Percentiles rank a stretch among this genome's conserved stretches.
Evolutionary conservation across 2,888 invertebrate genomes (phyloP).

Genomic region (Chironomus riparius): DNA sequence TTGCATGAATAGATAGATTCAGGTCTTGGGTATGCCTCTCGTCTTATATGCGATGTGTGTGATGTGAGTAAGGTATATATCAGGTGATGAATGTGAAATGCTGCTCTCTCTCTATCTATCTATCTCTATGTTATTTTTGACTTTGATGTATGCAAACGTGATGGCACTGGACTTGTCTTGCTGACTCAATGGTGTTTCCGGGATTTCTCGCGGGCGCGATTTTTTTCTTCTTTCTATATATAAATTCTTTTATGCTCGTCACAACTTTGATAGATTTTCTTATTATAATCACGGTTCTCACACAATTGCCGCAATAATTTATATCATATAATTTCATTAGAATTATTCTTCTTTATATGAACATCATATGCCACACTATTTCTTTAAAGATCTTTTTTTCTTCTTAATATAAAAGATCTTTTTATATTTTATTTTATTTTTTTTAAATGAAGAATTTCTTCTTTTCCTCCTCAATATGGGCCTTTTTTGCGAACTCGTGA

Average conservation of each 20-base stretch:
- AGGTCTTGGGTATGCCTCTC: background rate
- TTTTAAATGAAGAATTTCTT: conserved; percentile 1
- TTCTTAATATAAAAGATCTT: background rate
- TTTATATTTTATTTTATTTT: conserved; percentile 2
- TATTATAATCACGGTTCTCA: background rate
- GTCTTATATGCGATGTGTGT: background rate
- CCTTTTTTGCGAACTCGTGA: conserved; percentile 20
- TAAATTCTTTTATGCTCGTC: background rate
- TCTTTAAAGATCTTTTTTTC: background rate
- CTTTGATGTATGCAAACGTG: conserved; percentile 1
- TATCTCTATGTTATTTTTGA: background rate
- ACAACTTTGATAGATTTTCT: background rate
- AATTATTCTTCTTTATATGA: background rate
- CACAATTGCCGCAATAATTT: background rate
- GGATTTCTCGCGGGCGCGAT: conserved; percentile 12
- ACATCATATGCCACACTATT: background rate
- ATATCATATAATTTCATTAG: background rate
- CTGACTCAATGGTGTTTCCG: conserved; percentile 24
- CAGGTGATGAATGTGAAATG: conserved; percentile 5
- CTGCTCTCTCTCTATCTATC: background rate
- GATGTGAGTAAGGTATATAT: background rate
- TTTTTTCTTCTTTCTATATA: background rate
- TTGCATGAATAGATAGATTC: conserved; percentile 9
- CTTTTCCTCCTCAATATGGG: background rate
- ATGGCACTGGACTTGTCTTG: conserved; percentile 7